These are phyloP conservation scores for Cataglyphis hispanica DNA, from an alignment of 1,140 invertebrate species.

Conservation along the genomic window DNA sequence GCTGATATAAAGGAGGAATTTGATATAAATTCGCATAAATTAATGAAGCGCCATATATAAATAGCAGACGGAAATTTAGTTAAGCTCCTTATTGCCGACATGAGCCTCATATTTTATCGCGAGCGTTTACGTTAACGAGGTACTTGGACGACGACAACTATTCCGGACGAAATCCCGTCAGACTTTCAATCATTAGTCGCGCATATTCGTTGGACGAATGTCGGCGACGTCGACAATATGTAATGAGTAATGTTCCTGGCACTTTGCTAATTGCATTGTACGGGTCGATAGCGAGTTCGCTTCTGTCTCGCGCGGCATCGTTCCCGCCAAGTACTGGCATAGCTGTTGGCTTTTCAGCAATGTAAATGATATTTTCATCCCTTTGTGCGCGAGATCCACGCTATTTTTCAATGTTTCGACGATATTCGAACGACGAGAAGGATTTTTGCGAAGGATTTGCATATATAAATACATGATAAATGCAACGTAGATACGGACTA, in stretches of 20 bases:
- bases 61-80: slow-evolving; percentile 5
- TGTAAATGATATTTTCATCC: slow-evolving; percentile 26
- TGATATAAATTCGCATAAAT: slow-evolving; percentile 29
- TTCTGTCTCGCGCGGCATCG: neutral
- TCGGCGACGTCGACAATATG: slow-evolving; percentile 61
- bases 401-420: slow-evolving; percentile 18
- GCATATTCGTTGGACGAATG: slow-evolving; percentile 41
- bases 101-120: slow-evolving; percentile 27
- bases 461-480: slow-evolving; percentile 37
- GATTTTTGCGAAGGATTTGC: slow-evolving; percentile 5
- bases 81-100: slow-evolving; percentile 37
- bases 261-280: slow-evolving; percentile 76
- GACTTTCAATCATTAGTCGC: slow-evolving; percentile 61
- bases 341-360: neutral
- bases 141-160: slow-evolving; percentile 6
- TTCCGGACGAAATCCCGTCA: slow-evolving; percentile 38
- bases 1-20: neutral
- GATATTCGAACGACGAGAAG: slow-evolving; percentile 7
- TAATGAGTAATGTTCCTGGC: slow-evolving; percentile 70
- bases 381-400: neutral
- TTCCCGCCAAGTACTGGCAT: slow-evolving; percentile 1
- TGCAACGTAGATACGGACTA: slow-evolving; percentile 23
- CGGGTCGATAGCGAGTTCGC: slow-evolving; percentile 32
- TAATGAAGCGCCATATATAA: slow-evolving; percentile 12
- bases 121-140: slow-evolving; percentile 49